These are phyloP conservation scores for Gallinago nigripennis DNA, from an alignment of 2,797 vertebrate species.

Conservation along the genomic window DNA sequence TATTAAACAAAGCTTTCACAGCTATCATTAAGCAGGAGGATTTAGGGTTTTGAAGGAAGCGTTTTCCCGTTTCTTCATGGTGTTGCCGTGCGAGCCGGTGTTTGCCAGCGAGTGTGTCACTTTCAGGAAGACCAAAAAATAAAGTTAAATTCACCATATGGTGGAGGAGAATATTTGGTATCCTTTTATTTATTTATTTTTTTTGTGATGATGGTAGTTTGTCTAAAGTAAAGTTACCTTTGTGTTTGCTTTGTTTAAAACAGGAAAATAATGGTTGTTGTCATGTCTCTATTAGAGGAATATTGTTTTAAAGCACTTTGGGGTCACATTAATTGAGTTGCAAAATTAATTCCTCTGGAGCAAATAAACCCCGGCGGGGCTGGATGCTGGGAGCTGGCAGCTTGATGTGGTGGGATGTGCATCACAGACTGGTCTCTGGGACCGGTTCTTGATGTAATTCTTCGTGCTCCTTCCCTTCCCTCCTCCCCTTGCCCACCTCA, in stretches of 20 bases:
- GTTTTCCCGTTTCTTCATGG: not conserved
- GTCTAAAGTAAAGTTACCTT: conserved; percentile 30
- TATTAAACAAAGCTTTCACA: not conserved
- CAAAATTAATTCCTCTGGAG: conserved; percentile 35
- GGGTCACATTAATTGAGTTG: not conserved
- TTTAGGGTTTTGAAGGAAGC: not conserved
- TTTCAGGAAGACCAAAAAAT: not conserved
- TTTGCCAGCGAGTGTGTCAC: not conserved
- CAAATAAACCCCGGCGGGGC: not conserved
- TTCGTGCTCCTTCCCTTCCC: not conserved
- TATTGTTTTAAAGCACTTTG: conserved; percentile 31
- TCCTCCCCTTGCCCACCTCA: not conserved
- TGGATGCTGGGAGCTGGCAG: conserved; percentile 36
- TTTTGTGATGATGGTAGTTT: not conserved
- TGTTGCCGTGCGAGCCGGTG: not conserved
- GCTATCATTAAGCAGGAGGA: not conserved
- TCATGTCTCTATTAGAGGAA: not conserved
- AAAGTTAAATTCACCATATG: not conserved
- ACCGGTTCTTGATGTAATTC: not conserved
- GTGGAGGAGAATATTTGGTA: not conserved
- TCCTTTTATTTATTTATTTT: not conserved
- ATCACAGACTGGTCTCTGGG: not conserved
- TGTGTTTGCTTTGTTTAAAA: conserved; percentile 4
- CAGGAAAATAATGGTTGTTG: conserved; percentile 1
- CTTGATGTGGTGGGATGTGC: not conserved